phyloP scores from a whole-genome alignment of 2,113 vertebrate species.

The Axis porcinus region DNA sequence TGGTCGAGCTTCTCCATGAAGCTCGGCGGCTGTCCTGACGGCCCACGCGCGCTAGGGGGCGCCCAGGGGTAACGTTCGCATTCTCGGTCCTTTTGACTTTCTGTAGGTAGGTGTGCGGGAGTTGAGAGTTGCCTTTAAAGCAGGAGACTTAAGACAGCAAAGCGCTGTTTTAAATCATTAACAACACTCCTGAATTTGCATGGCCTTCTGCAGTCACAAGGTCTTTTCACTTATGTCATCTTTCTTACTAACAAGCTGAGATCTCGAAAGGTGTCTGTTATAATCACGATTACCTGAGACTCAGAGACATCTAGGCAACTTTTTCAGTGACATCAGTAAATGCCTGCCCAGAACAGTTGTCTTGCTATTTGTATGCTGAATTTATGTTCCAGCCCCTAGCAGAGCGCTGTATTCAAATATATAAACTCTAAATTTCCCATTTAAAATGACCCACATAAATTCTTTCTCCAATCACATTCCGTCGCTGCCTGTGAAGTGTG shows the following conservation, averaged over 20 bases:
- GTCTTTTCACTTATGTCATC: background rate
- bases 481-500: background rate
- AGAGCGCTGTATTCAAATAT: background rate
- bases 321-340: background rate
- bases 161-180: background rate
- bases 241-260: background rate
- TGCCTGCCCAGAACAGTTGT: background rate
- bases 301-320: background rate
- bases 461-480: background rate
- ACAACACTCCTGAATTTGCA: background rate
- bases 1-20: background rate
- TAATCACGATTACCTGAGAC: background rate
- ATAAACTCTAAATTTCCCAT: background rate
- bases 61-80: conserved; percentile 48
- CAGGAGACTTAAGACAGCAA: background rate
- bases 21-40: background rate
- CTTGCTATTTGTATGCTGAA: background rate
- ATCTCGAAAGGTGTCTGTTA: background rate
- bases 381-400: background rate
- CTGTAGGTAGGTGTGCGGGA: background rate
- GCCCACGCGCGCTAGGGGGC: conserved; percentile 56
- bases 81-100: conserved; percentile 41
- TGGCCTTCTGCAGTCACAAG: background rate
- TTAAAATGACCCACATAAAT: background rate
- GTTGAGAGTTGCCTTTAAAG: background rate